phyloP scores from a whole-genome alignment of 2,113 vertebrate species.

The Osmerus mordax region DNA sequence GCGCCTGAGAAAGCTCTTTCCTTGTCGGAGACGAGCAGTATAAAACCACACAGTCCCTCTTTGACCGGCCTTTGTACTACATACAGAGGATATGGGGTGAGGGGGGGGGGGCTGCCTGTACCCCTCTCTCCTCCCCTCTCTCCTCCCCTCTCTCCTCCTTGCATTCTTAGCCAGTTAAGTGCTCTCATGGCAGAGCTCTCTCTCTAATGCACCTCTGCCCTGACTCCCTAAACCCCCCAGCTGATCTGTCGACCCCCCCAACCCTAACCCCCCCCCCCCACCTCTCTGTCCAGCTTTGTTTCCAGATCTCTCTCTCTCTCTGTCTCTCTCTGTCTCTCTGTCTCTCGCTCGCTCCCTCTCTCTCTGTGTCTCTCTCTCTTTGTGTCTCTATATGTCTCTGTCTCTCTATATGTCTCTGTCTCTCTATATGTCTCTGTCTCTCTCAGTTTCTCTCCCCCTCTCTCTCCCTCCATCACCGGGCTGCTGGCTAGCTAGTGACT shows the following conservation, averaged over 20 bases:
- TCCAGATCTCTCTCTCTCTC: constrained; percentile 7
- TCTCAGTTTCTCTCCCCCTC: too few relatives aligned
- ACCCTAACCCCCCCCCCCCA: constrained; percentile 19
- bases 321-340: too few relatives aligned
- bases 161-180: constrained; percentile 69
- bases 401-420: too few relatives aligned
- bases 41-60: background rate
- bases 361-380: too few relatives aligned
- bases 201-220: constrained; percentile 40
- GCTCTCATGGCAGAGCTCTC: constrained; percentile 50
- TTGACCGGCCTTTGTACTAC: constrained; percentile 32
- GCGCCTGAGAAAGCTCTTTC: constrained; percentile 46
- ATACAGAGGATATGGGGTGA: constrained; percentile 3
- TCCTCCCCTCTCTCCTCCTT: constrained; percentile 44
- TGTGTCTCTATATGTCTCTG: too few relatives aligned
- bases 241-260: constrained; percentile 20
- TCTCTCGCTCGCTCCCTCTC: too few relatives aligned
- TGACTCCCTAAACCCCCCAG: constrained; percentile 16
- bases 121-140: constrained; percentile 34
- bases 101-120: background rate
- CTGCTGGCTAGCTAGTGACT: too few relatives aligned
- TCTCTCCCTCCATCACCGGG: too few relatives aligned
- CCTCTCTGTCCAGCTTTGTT: constrained; percentile 27
- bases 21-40: constrained; percentile 38
- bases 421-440: too few relatives aligned